Conservation (phyloP, 2,888 invertebrate species). For the Magallana nippona region DNA sequence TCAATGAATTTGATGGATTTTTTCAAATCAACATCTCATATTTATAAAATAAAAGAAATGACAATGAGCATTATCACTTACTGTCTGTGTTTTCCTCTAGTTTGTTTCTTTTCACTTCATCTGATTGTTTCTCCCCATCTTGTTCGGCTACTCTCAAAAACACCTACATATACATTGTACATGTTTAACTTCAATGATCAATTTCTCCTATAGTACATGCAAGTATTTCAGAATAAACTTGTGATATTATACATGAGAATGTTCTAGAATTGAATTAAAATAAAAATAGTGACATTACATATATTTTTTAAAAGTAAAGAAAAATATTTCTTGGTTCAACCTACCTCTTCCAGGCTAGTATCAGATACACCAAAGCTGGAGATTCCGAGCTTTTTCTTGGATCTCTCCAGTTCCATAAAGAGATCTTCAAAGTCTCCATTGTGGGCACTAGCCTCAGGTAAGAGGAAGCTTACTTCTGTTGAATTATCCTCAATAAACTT, state of each 20-base stretch:
- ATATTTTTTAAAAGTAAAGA: neutral
- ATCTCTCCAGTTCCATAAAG: constrained; percentile 72
- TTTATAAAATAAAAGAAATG: neutral
- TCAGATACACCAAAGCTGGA: constrained; percentile 83
- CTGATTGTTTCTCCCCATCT: constrained; percentile 73
- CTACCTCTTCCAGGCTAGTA: constrained; percentile 84
- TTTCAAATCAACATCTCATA: too few relatives aligned
- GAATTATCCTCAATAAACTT: constrained; percentile 75
- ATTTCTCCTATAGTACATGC: neutral
- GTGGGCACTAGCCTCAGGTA: constrained; percentile 70
- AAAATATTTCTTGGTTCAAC: neutral
- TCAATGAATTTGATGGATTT: neutral
- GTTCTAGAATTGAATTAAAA: too few relatives aligned
- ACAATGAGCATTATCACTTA: constrained; percentile 51
- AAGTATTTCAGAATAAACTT: too few relatives aligned
- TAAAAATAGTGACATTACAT: too few relatives aligned
- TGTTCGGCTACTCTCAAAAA: constrained; percentile 80
- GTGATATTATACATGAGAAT: too few relatives aligned
- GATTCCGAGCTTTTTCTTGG: constrained; percentile 78
- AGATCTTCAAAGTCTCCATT: constrained; percentile 69
- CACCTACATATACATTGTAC: constrained; percentile 72
- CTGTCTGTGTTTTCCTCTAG: constrained; percentile 72
- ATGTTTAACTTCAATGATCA: neutral
- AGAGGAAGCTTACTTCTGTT: constrained; percentile 76
- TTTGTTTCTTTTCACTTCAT: constrained; percentile 64